phyloP scores from a whole-genome alignment of 2,113 vertebrate genomes.

The Takifugu flavidus region DNA sequence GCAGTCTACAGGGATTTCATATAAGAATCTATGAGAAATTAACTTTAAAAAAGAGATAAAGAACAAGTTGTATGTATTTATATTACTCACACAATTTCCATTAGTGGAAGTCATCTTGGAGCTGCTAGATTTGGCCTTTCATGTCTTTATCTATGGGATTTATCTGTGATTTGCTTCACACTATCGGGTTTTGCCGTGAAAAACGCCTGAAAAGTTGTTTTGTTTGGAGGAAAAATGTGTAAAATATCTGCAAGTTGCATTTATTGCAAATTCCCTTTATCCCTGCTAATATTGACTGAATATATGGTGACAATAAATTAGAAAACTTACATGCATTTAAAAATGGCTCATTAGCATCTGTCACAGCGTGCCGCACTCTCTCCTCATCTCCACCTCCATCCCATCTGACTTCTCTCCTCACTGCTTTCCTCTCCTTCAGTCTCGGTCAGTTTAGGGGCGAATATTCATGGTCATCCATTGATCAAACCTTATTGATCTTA shows the following conservation, averaged over 20 bases:
- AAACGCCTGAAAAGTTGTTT: not conserved
- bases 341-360: conserved; percentile 51
- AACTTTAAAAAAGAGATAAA: too few species aligned
- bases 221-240: not conserved
- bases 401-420: conserved; percentile 49
- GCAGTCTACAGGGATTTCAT: not conserved
- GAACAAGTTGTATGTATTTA: not conserved
- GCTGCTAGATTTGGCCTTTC: not conserved
- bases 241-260: not conserved
- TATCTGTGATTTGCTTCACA: too few species aligned
- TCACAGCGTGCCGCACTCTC: conserved; percentile 35
- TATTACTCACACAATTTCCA: not conserved
- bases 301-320: conserved; percentile 7
- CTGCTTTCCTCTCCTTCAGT: conserved; percentile 32
- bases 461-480: conserved; percentile 76
- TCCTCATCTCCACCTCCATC: conserved; percentile 44
- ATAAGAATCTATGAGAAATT: too few species aligned
- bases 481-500: conserved; percentile 74
- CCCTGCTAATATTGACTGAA: too few species aligned
- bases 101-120: not conserved
- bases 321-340: conserved; percentile 19
- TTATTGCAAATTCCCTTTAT: too few species aligned
- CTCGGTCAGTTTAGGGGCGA: conserved; percentile 48
- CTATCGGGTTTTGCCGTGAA: too few species aligned
- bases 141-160: too few species aligned